Evolutionary conservation across 2,113 vertebrate species (phyloP).

Genomic region (Montifringilla adamsi): DNA sequence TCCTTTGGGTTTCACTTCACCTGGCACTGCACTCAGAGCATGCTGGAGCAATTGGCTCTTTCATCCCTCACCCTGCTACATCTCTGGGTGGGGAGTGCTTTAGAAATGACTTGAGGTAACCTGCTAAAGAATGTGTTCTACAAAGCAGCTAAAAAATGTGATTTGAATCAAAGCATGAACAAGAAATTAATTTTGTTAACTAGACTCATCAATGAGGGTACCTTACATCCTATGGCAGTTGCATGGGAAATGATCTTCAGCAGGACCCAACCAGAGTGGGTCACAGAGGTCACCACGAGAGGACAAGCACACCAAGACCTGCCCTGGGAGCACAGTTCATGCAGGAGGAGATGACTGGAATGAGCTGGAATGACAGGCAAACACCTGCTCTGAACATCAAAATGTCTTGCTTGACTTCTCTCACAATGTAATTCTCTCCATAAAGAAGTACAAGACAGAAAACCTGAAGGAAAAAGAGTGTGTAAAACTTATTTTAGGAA

Average conservation of each 20-base stretch:
- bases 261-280: background rate
- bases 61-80: background rate
- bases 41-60: background rate
- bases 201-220: background rate
- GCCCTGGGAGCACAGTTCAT: background rate
- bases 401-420: background rate
- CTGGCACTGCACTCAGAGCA: background rate
- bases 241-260: background rate
- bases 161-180: background rate
- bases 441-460: background rate
- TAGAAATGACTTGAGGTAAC: background rate
- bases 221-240: background rate
- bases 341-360: background rate
- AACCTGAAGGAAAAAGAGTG: background rate
- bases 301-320: background rate
- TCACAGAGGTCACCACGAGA: background rate
- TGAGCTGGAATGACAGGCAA: background rate
- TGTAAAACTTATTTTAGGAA: background rate
- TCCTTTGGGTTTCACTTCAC: background rate
- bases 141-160: background rate
- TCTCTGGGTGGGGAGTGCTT: background rate
- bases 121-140: background rate
- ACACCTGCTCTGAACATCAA: background rate
- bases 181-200: background rate
- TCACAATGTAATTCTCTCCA: background rate